Base-by-base conservation (phyloP, 1,140 invertebrate genomes). In the Aphelenchoides avenae region DNA sequence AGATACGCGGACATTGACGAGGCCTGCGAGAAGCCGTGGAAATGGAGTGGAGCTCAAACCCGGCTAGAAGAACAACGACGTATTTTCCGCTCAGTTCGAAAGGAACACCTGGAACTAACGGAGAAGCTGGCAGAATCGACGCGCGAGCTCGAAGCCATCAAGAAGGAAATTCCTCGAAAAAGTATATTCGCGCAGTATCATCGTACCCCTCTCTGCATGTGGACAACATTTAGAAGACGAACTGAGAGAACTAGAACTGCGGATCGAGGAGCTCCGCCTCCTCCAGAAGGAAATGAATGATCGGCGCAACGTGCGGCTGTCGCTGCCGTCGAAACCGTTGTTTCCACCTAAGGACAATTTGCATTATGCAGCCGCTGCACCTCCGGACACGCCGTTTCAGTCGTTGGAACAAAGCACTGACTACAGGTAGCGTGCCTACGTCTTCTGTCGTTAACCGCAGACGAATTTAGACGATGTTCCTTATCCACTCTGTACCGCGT, bases 381-480 rank as follows among this genome's bases (percentile, higher is more conserved):
- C 22, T 15, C 15, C 22, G 3, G 5, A 11, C 2, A 3, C 9
- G 30, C 5, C 2, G 18, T 57, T 57, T 29, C n/a, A 6, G 20
- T n/a, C 22, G 1, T n/a, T 71, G 5, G 71, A 62, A 2, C 39
- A 49, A 5, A 52, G 26, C 20, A 47, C 61, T 30, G 59, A 68
- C 18, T 61, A 49, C 27, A 47, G 44, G 57, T 57, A 54, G 39
- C 29, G 36, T 57, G n/a, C 56, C 56, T 18, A 13, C 7, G 22
- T n/a, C n/a, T 48, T 48, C 42, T 42, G 37, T 36, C 1, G 20
- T 20, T 29, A 0, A 47, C 26, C 26, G 18, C 7, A 29, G 13
- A 20, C 41, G 31, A 27, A 15, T 72, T 24, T 26, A 73, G 71
- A 7, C 70, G 63, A 0, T 74, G 71, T 43, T 74, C 71, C 9